A percentile compares a stretch with the other conserved stretches of the same genome.
phyloP scores from a whole-genome alignment of 2,113 vertebrate genomes.

The Menidia beryllina region DNA sequence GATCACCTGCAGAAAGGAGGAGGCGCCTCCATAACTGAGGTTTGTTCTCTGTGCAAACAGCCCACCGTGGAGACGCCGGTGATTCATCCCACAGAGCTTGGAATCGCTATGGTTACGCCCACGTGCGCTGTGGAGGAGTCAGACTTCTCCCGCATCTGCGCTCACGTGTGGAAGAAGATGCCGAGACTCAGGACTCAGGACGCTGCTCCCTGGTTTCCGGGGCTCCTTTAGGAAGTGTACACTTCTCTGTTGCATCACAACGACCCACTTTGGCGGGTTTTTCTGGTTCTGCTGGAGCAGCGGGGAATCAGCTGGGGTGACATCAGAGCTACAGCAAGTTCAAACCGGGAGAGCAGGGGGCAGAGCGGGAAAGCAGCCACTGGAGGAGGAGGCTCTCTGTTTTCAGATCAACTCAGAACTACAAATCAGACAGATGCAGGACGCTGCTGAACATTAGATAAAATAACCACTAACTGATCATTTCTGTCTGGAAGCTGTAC shows the following conservation, averaged over 20 bases:
- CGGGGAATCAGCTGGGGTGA: slow-evolving; percentile 5
- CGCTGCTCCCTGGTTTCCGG: not conserved
- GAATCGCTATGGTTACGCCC: not conserved
- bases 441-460: no score
- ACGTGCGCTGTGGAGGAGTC: not conserved
- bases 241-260: no score
- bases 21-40: not conserved
- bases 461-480: no score
- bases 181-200: no score
- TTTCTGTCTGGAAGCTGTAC: no score
- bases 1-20: no score
- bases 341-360: no score
- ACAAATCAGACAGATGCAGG: no score
- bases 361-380: no score
- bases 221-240: not conserved
- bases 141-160: no score
- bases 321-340: not conserved
- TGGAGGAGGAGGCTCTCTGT: no score
- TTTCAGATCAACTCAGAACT: no score
- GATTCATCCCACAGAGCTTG: not conserved
- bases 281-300: not conserved
- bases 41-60: not conserved
- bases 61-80: not conserved
- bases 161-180: not conserved
- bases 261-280: not conserved